phyloP scores from a whole-genome alignment of 2,888 invertebrate species.

The Ferdinandea cuprea region DNA sequence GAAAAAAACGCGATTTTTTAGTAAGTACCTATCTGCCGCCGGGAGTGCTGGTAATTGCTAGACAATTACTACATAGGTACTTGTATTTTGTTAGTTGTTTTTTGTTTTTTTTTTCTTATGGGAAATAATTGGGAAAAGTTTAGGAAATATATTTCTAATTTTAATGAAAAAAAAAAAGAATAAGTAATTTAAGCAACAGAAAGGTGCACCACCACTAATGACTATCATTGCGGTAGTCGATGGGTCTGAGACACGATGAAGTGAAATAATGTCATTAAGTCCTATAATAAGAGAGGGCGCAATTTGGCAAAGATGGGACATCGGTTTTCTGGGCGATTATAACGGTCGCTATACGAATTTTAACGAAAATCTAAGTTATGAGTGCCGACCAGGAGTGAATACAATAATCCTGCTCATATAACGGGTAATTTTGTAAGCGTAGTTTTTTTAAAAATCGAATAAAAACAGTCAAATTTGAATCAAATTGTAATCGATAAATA shows the following conservation, averaged over 20 bases:
- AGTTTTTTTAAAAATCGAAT: too few species aligned
- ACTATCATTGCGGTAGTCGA: neutral
- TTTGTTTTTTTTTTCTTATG: neutral
- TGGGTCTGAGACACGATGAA: neutral
- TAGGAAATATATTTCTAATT: conserved; percentile 28
- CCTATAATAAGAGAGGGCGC: neutral
- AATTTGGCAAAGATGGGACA: too few species aligned
- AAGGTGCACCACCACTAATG: neutral
- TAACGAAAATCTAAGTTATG: too few species aligned
- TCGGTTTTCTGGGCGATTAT: too few species aligned
- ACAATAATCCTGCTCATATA: too few species aligned
- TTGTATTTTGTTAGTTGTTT: conserved; percentile 4
- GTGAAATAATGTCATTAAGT: too few species aligned
- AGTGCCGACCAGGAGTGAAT: too few species aligned
- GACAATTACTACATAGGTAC: conserved; percentile 15
- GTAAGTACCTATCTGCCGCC: neutral
- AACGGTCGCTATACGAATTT: too few species aligned
- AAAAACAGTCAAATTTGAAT: too few species aligned
- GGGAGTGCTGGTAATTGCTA: conserved; percentile 5
- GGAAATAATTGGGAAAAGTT: conserved; percentile 18
- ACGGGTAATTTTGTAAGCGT: too few species aligned
- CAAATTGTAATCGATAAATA: too few species aligned
- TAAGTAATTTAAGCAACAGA: neutral
- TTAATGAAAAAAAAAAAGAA: neutral
- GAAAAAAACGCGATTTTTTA: conserved; percentile 5